Conservation (phyloP, 2,888 invertebrate species). For the Eupithecia dodoneata region DNA sequence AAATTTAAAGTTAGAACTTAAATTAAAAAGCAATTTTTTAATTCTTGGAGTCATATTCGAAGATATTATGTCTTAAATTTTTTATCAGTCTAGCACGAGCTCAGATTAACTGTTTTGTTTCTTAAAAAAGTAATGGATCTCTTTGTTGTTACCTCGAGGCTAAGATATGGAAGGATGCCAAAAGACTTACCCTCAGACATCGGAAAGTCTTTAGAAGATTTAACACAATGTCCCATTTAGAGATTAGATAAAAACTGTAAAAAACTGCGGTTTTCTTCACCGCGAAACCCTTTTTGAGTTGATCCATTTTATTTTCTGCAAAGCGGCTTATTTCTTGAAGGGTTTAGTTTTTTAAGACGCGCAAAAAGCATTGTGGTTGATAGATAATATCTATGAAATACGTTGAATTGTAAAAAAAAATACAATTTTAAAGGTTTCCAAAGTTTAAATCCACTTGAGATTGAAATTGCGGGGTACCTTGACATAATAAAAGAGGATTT, state of each 20-base stretch:
- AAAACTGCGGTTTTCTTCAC: slow-evolving; percentile 68
- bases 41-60: background rate
- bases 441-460: slow-evolving; percentile 38
- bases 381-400: slow-evolving; percentile 45
- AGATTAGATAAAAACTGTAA: slow-evolving; percentile 57
- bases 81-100: slow-evolving; percentile 5
- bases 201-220: slow-evolving; percentile 41
- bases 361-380: slow-evolving; percentile 42
- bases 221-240: slow-evolving; percentile 49
- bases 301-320: slow-evolving; percentile 63
- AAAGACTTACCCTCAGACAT: slow-evolving; percentile 30
- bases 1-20: too few relatives aligned
- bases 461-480: slow-evolving; percentile 32
- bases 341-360: slow-evolving; percentile 68
- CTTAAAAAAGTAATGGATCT: slow-evolving; percentile 20
- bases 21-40: background rate
- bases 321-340: slow-evolving; percentile 76
- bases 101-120: slow-evolving; percentile 16
- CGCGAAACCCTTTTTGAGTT: slow-evolving; percentile 68
- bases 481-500: slow-evolving; percentile 23
- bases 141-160: slow-evolving; percentile 22
- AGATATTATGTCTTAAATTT: background rate
- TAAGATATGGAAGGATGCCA: slow-evolving; percentile 31
- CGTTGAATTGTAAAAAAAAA: slow-evolving; percentile 21
- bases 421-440: slow-evolving; percentile 20